Evolutionary conservation across 2,113 vertebrate species (phyloP).

Genomic region (Corvus cornix): DNA sequence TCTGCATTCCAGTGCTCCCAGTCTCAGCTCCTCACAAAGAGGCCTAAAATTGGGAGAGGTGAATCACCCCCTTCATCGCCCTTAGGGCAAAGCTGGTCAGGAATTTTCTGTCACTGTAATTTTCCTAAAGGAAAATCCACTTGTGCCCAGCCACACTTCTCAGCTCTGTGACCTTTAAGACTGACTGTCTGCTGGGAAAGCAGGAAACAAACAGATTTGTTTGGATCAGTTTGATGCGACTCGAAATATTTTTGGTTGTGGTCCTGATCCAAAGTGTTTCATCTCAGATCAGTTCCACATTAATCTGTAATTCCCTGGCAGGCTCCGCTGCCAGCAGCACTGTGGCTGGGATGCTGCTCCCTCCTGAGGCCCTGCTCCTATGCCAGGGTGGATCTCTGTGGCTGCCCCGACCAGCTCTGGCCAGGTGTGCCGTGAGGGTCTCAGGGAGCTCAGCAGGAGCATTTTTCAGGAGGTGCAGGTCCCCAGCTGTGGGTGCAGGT

Average conservation of each 20-base stretch:
- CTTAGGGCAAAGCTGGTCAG: background rate
- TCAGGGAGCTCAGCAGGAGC: background rate
- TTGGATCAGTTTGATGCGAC: slow-evolving; percentile 48
- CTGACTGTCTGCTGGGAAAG: slow-evolving; percentile 47
- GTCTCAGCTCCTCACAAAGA: background rate
- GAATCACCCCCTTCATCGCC: background rate
- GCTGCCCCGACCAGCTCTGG: background rate
- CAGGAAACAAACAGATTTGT: slow-evolving; percentile 60
- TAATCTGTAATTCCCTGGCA: slow-evolving; percentile 43
- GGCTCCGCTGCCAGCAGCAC: background rate
- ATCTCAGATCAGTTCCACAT: slow-evolving; percentile 55
- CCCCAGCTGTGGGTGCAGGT: too few species aligned
- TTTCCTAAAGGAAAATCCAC: slow-evolving; percentile 41
- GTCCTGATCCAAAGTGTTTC: slow-evolving; percentile 44
- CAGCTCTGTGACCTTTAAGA: slow-evolving; percentile 57
- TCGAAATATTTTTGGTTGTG: slow-evolving; percentile 19
- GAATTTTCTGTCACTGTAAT: slow-evolving; percentile 11
- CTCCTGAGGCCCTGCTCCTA: background rate
- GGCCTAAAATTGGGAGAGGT: background rate
- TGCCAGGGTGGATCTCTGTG: background rate
- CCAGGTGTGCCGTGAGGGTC: background rate
- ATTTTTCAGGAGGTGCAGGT: background rate
- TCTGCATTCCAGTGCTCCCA: background rate
- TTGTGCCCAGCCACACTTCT: background rate
- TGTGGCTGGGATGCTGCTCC: background rate